phyloP scores from a whole-genome alignment of 2,888 invertebrate genomes.

The Phortica magna region DNA sequence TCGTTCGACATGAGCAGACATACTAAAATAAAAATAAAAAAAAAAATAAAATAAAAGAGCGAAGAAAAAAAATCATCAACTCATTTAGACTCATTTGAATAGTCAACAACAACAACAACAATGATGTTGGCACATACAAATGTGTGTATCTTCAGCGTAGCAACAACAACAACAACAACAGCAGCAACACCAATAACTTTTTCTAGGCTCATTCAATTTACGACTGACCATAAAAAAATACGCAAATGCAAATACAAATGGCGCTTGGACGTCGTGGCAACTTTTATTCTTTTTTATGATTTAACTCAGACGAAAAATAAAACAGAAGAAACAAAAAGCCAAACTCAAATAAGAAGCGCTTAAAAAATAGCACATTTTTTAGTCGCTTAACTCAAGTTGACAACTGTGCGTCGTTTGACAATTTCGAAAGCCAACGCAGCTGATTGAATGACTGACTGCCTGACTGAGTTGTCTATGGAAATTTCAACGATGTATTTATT shows the following conservation, averaged over 20 bases:
- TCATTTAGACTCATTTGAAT: conserved; percentile 65
- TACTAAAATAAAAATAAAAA: conserved; percentile 33
- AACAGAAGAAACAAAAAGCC: too few species aligned
- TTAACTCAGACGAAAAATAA: neutral
- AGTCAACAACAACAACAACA: conserved; percentile 50
- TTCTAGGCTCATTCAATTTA: conserved; percentile 54
- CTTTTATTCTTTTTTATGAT: neutral
- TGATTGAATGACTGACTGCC: neutral
- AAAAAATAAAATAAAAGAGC: conserved; percentile 35
- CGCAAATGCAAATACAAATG: neutral
- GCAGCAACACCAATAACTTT: conserved; percentile 36
- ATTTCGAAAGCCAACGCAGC: neutral
- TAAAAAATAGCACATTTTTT: neutral
- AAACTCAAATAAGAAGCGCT: neutral
- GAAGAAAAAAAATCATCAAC: conserved; percentile 32
- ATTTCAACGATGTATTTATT: neutral
- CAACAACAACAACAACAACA: neutral
- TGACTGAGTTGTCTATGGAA: neutral
- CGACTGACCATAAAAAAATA: conserved; percentile 36
- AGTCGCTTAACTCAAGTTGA: neutral
- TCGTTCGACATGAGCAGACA: conserved; percentile 41
- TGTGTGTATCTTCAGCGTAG: neutral
- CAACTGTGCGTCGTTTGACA: neutral
- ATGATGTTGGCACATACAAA: conserved; percentile 23
- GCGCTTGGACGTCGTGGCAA: neutral